Evolutionary conservation across 2,797 vertebrate genomes (phyloP), one percentile per base, ranked within the genome.

Genomic region (Cirrhinus mrigala): DNA sequence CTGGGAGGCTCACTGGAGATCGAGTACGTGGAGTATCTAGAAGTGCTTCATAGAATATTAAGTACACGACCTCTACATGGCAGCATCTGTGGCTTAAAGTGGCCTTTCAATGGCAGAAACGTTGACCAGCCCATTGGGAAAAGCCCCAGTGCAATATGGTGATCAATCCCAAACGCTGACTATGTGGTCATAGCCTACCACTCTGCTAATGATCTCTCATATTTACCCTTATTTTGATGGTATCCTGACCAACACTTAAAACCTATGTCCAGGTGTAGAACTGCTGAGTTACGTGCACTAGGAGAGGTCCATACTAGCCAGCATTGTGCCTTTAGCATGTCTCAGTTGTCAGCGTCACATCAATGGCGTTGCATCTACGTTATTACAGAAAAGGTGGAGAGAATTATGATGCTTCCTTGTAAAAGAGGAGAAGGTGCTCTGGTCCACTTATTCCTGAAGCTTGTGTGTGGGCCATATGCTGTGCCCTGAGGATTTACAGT

Each of bases 391-490:
- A 66, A 66, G 24, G 33, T 62, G 56, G 1, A 15, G 24, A 22
- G 14, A 20, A 22, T 64, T n/a, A 64, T 37, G 27, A 48, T 68
- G 46, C 10, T 83, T 50, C 3, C 16, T 66, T 50, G 44, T 50
- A 14, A 79, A 79, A 79, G 18, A 27, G 44, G 58, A 66, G 16
- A 29, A 78, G 27, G 16, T 79, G n/a, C 44, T 50, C 24, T 75
- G 33, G 44, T 62, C 24, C 29, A 64, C 29, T 37, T 75, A 64
- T 66, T 75, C 71, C 58, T 64, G 46, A 37, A 66, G 44, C 27
- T 16, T 83, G 60, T 27, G 70, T 76, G 60, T 77, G 48, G 82
- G 29, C 82, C 62, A 64, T 77, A 48, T 64, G 74, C 77, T 54
- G 27, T 81, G 79, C 79, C 64, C 64, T 81, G 27, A 81, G 62